Evolutionary conservation across 1,140 invertebrate genomes (phyloP).

Genomic region (Rhyzopertha dominica): DNA sequence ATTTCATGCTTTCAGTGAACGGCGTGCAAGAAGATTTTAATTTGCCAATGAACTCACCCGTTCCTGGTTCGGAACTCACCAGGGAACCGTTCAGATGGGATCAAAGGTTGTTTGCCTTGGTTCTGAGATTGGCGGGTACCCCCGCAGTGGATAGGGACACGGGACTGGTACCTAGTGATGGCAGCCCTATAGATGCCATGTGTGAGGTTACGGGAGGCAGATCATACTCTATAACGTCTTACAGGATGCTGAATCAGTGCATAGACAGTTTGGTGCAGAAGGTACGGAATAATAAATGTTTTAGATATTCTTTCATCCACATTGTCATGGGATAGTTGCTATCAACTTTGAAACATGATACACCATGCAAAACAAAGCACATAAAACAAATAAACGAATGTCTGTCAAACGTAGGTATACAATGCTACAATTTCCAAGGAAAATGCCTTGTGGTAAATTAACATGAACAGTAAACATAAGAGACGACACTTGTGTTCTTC

Average conservation of each 20-base stretch:
- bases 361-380: too few relatives aligned
- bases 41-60: conserved; percentile 85
- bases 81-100: conserved; percentile 99
- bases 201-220: conserved; percentile 98
- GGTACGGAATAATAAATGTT: conserved; percentile 50
- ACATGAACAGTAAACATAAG: too few relatives aligned
- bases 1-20: conserved; percentile 43
- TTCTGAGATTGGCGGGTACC: conserved; percentile 82
- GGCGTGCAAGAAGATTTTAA: conserved; percentile 92
- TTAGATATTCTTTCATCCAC: too few relatives aligned
- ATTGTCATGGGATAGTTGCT: too few relatives aligned
- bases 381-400: too few relatives aligned
- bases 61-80: conserved; percentile 94
- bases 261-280: conserved; percentile 96
- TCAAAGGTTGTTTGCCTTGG: conserved; percentile 93
- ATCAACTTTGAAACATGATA: too few relatives aligned
- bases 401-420: too few relatives aligned
- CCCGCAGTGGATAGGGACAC: conserved; percentile 58
- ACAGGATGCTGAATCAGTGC: conserved; percentile 91
- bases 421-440: too few relatives aligned
- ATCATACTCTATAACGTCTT: conserved; percentile 92
- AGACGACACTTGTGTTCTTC: too few relatives aligned
- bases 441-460: too few relatives aligned
- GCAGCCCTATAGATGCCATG: conserved; percentile 93
- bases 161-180: conserved; percentile 82